A percentile compares a stretch with the other conserved stretches of the same genome.
phyloP scores from a whole-genome alignment of 2,113 vertebrate genomes.

The Halcyon senegalensis region DNA sequence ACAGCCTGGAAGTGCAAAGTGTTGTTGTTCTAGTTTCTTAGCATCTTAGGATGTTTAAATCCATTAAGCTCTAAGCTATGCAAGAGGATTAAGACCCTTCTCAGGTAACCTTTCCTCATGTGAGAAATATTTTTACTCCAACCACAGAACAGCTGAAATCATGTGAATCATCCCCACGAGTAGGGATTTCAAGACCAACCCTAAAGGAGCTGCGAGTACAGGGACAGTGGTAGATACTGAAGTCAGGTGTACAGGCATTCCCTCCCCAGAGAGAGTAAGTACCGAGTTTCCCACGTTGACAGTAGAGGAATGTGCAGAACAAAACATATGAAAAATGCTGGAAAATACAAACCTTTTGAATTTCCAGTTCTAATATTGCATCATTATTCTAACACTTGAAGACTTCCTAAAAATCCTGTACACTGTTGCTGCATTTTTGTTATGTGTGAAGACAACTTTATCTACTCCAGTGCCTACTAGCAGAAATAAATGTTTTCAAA shows the following conservation, averaged over 20 bases:
- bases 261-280: not conserved
- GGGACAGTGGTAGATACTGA: not conserved
- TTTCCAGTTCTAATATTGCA: not conserved
- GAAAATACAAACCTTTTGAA: not conserved
- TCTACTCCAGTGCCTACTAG: not conserved
- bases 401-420: not conserved
- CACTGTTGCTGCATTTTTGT: not conserved
- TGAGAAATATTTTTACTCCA: constrained; percentile 7
- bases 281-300: not conserved
- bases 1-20: not conserved
- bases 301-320: not conserved
- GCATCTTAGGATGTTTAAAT: constrained; percentile 5
- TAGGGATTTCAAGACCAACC: not conserved
- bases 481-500: not conserved
- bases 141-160: not conserved
- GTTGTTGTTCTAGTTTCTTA: constrained; percentile 29
- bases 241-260: not conserved
- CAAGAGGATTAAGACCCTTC: constrained; percentile 3
- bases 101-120: not conserved
- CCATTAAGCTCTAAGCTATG: constrained; percentile 7
- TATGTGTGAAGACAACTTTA: not conserved
- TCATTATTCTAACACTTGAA: not conserved
- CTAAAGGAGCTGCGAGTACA: not conserved
- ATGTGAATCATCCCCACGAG: not conserved
- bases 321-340: not conserved